phyloP scores from a whole-genome alignment of 2,888 invertebrate genomes.

The Stenoptilia bipunctidactyla region DNA sequence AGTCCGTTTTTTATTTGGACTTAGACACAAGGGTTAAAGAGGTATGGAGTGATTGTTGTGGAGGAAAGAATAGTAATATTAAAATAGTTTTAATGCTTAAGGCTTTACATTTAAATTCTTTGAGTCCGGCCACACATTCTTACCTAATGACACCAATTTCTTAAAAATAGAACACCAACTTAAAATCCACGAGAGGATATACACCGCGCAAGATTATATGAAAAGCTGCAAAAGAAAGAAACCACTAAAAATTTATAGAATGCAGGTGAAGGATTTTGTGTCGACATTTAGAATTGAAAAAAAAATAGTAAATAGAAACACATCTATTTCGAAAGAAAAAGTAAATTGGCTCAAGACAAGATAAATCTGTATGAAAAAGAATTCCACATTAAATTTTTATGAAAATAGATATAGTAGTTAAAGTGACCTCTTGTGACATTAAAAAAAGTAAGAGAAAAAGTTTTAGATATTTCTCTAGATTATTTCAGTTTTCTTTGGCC shows the following conservation, averaged over 20 bases:
- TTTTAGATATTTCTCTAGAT: no score
- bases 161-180: slow-evolving; percentile 10
- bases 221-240: slow-evolving; percentile 5
- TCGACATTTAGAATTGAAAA: slow-evolving; percentile 6
- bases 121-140: slow-evolving; percentile 10
- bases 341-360: slow-evolving; percentile 5
- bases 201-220: slow-evolving; percentile 9
- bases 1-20: no score
- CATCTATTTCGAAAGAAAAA: slow-evolving; percentile 1
- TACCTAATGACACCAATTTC: slow-evolving; percentile 12
- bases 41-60: slow-evolving; percentile 11
- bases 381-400: no score
- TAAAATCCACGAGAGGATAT: slow-evolving; percentile 9
- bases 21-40: slow-evolving; percentile 1
- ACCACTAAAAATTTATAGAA: slow-evolving; percentile 8
- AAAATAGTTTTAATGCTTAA: neutral
- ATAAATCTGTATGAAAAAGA: slow-evolving; percentile 5
- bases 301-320: slow-evolving; percentile 6
- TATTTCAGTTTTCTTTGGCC: no score
- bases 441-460: no score
- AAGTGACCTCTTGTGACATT: no score
- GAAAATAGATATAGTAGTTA: no score
- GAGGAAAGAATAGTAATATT: slow-evolving; percentile 6
- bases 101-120: slow-evolving; percentile 1
- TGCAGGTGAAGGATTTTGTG: slow-evolving; percentile 6